These are phyloP conservation scores for Struthio camelus DNA, from an alignment of 2,113 vertebrate genomes.

Conservation along the genomic window DNA sequence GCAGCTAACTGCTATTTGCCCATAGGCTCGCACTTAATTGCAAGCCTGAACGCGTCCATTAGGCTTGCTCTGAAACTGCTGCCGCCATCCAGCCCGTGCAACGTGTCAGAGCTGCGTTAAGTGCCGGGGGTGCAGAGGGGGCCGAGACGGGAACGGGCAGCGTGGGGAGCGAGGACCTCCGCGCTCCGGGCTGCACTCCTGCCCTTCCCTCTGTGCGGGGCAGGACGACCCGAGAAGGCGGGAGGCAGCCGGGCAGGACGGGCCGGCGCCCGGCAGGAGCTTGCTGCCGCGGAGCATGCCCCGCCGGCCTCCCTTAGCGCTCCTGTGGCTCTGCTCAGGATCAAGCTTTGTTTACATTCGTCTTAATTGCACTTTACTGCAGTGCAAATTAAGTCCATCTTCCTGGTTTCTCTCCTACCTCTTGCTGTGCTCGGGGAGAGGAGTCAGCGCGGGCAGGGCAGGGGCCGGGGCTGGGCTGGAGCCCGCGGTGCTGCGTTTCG, in stretches of 20 bases:
- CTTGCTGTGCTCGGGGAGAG: too few species aligned
- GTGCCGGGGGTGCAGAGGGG: neutral
- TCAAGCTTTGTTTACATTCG: neutral
- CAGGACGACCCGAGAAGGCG: fast-evolving
- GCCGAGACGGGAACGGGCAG: fast-evolving
- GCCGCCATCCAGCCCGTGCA: neutral
- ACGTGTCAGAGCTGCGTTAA: neutral
- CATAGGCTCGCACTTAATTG: neutral
- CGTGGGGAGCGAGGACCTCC: too few species aligned
- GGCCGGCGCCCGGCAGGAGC: neutral
- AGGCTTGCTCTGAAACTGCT: neutral
- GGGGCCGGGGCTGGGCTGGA: too few species aligned
- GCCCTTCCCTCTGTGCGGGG: too few species aligned
- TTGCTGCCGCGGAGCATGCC: neutral
- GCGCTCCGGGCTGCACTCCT: too few species aligned
- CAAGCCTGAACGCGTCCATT: neutral
- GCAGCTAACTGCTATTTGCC: neutral
- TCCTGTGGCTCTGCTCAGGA: fast-evolving
- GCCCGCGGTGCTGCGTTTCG: too few species aligned
- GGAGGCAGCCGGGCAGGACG: neutral
- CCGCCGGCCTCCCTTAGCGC: fast-evolving
- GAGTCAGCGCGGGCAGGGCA: too few species aligned
- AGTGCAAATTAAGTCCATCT: too few species aligned
- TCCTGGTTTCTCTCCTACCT: too few species aligned
- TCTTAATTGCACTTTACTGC: neutral